Base-by-base conservation (phyloP, 2,888 invertebrate genomes). In the Cheilosia soror region DNA sequence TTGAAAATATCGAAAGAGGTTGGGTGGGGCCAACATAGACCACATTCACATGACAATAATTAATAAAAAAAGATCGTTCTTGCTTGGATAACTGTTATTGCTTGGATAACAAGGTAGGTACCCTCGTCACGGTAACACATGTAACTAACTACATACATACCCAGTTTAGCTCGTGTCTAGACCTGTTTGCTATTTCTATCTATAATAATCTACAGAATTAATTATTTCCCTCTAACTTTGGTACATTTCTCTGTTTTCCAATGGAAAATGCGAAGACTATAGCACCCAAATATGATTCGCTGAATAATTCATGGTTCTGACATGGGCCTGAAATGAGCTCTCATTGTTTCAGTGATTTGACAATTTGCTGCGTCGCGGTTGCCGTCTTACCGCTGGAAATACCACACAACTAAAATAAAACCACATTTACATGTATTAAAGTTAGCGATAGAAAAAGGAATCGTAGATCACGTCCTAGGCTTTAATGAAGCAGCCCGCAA, bases 101-200 rank as follows among this genome's bases (percentile, higher is more conserved):
- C 5, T 40, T 29, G 42, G 11, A 27, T 11, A 55, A 53, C 53
- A 68, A 49, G 57, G 58, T 20, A 11, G 37, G 37, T 3, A 37
- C 3, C 3, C 37, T 37, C 4, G 11, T 11, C 37, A 5, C 11
- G 5, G 58, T 6, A 27, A 44, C 69, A 58, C 69, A 58, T 69
- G 63, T 65, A 13, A 44, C 44, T n/a, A 20, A 20, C 20, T 20
- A 20, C 20, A 20, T 20, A 60, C 60, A 20, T 20, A 60, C 60
- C 77, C 53, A 44, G 62, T 55, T 62, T 69, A 62, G 78, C 69
- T 71, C 78, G 78, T 71, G 78, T 55, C 69, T 57, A 63, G 33
- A 69, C 68, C 37, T 37, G 44, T 37, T 29, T 53, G 9, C n/a
- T 27, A 20, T 37, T 40, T 37, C 47, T n/a, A 49, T 69, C 47